phyloP scores from a whole-genome alignment of 2,797 vertebrate genomes.

The Eupleurogrammus muticus region DNA sequence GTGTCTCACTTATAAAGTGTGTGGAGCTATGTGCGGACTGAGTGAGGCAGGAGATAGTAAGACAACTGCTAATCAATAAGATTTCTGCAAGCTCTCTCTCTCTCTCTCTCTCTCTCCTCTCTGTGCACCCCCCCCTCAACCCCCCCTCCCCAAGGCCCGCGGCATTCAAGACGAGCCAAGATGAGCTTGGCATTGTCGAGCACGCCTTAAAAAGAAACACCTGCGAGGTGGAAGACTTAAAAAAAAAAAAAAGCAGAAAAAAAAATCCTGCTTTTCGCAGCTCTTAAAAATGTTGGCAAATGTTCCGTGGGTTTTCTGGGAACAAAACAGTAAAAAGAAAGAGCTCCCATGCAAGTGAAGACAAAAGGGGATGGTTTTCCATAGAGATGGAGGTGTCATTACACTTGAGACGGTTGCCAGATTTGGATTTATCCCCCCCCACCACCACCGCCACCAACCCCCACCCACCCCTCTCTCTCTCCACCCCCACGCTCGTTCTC shows the following conservation, averaged over 20 bases:
- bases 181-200: constrained; percentile 82
- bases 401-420: constrained; percentile 82
- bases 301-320: constrained; percentile 80
- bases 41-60: constrained; percentile 57
- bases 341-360: constrained; percentile 80
- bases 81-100: constrained; percentile 75
- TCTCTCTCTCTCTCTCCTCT: constrained; percentile 41
- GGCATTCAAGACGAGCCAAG: constrained; percentile 83
- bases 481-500: constrained; percentile 44
- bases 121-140: neutral
- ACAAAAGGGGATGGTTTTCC: constrained; percentile 82
- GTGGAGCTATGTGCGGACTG: constrained; percentile 45
- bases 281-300: constrained; percentile 85
- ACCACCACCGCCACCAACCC: no score
- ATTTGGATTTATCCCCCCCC: constrained; percentile 76
- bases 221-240: constrained; percentile 83
- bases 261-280: constrained; percentile 83
- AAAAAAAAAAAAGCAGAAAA: constrained; percentile 67
- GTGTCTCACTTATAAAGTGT: constrained; percentile 61
- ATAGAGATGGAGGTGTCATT: constrained; percentile 82
- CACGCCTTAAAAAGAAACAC: constrained; percentile 85
- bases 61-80: constrained; percentile 83
- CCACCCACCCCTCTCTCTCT: neutral
- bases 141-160: constrained; percentile 61
- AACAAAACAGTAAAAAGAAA: constrained; percentile 83